These are phyloP conservation scores for Pegoplata infirma DNA, from an alignment of 2,888 invertebrate species.

Conservation along the genomic window DNA sequence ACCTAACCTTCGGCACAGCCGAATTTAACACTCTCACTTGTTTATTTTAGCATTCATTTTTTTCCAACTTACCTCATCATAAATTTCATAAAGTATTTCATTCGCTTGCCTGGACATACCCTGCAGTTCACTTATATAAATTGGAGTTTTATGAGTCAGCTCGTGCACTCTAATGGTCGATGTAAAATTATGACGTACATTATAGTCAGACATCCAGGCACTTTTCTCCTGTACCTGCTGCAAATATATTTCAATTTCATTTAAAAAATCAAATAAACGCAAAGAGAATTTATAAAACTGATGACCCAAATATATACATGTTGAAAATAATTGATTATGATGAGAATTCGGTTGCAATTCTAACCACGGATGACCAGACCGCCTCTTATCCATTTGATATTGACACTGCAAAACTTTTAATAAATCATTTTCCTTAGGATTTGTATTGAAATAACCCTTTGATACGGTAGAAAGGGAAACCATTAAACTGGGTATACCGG, in stretches of 20 bases:
- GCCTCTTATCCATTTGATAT: conserved; percentile 75
- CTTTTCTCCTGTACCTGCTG: conserved; percentile 73
- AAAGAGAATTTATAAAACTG: conserved; percentile 79
- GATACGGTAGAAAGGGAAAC: conserved; percentile 81
- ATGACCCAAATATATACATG: conserved; percentile 84
- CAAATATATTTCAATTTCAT: conserved; percentile 76
- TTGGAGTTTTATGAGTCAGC: conserved; percentile 80
- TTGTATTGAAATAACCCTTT: conserved; percentile 81
- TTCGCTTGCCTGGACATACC: conserved; percentile 80
- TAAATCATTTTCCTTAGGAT: conserved; percentile 78
- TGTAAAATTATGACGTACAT: conserved; percentile 84
- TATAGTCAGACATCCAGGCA: conserved; percentile 86
- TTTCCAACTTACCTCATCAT: conserved; percentile 78
- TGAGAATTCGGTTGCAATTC: conserved; percentile 81
- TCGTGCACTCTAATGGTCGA: conserved; percentile 84
- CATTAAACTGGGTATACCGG: conserved; percentile 83
- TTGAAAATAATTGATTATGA: conserved; percentile 81
- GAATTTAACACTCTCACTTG: neutral
- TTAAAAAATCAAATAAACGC: conserved; percentile 76
- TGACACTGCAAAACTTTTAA: conserved; percentile 81
- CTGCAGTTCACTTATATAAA: conserved; percentile 81
- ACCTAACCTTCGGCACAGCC: neutral
- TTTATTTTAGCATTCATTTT: too few relatives aligned
- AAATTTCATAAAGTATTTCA: conserved; percentile 80
- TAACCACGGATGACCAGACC: conserved; percentile 79